A percentile compares a stretch with the other conserved stretches of the same genome.
These are phyloP conservation scores for Drosophila bipectinata DNA, from an alignment of 1,140 invertebrate species.

Conservation along the genomic window DNA sequence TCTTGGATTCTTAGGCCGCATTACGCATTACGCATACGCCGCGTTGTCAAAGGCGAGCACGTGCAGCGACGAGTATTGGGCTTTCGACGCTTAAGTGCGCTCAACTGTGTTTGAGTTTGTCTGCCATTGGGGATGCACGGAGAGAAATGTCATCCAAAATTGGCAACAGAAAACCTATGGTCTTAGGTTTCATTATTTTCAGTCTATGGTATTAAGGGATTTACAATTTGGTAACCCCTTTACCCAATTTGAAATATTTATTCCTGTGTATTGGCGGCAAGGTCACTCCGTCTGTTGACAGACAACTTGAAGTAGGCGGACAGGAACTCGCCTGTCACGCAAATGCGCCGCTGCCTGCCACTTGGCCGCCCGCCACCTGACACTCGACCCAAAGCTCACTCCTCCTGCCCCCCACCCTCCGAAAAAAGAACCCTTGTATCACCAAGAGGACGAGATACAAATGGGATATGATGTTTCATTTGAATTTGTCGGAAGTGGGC, in stretches of 20 bases:
- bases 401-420: not conserved
- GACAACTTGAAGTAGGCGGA: conserved; percentile 36
- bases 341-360: conserved; percentile 49
- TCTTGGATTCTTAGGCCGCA: conserved; percentile 23
- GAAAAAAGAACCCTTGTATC: conserved; percentile 15
- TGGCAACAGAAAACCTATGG: too few relatives aligned
- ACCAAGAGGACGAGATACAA: conserved; percentile 40
- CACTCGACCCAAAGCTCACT: conserved; percentile 19
- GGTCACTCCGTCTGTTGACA: conserved; percentile 55
- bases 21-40: conserved; percentile 75
- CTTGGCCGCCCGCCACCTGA: conserved; percentile 4
- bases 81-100: conserved; percentile 30
- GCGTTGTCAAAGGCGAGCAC: conserved; percentile 50
- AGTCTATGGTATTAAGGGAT: not conserved
- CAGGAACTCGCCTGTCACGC: conserved; percentile 44
- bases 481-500: conserved; percentile 61
- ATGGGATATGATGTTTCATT: conserved; percentile 72
- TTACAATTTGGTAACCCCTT: not conserved
- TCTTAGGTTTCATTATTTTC: not conserved
- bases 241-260: not conserved
- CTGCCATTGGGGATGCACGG: conserved; percentile 1
- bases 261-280: conserved; percentile 12
- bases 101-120: conserved; percentile 4
- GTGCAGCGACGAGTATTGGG: conserved; percentile 33
- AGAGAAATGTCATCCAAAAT: not conserved